Conservation (phyloP, 2,797 vertebrate species). For the Lepilemur ruficaudatus region DNA sequence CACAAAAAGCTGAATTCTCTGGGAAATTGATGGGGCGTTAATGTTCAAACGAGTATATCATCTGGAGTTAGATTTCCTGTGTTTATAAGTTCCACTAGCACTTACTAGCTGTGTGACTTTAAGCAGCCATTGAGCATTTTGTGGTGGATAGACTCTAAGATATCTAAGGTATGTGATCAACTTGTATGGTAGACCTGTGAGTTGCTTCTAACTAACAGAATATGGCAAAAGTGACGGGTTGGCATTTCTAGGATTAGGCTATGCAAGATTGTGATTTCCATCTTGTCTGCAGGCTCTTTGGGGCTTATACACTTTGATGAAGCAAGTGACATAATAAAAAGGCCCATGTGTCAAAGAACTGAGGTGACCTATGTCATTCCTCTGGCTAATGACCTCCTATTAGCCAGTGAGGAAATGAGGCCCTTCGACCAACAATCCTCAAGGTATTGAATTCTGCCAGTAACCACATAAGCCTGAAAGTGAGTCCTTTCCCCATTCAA, state of each 20-base stretch:
- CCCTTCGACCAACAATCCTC: not conserved
- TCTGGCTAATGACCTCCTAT: not conserved
- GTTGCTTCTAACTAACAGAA: not conserved
- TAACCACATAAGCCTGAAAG: not conserved
- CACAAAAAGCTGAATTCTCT: not conserved
- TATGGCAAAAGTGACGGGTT: not conserved
- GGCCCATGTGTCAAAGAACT: not conserved
- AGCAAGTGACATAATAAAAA: not conserved
- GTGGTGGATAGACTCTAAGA: not conserved
- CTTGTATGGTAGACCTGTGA: not conserved
- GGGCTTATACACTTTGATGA: not conserved
- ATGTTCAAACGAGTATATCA: not conserved
- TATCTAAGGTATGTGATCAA: not conserved
- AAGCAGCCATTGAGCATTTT: not conserved
- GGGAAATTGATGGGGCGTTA: not conserved
- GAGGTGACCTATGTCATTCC: not conserved
- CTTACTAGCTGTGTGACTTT: not conserved
- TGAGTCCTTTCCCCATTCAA: not conserved
- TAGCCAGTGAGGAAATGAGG: not conserved
- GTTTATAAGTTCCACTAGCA: not conserved
- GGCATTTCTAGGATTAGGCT: not conserved
- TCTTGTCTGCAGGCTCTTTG: not conserved
- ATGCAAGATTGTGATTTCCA: not conserved
- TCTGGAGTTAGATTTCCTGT: not conserved
- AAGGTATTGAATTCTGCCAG: not conserved